Evolutionary conservation across 2,113 vertebrate species (phyloP).

Genomic region (Rhinogobius similis): DNA sequence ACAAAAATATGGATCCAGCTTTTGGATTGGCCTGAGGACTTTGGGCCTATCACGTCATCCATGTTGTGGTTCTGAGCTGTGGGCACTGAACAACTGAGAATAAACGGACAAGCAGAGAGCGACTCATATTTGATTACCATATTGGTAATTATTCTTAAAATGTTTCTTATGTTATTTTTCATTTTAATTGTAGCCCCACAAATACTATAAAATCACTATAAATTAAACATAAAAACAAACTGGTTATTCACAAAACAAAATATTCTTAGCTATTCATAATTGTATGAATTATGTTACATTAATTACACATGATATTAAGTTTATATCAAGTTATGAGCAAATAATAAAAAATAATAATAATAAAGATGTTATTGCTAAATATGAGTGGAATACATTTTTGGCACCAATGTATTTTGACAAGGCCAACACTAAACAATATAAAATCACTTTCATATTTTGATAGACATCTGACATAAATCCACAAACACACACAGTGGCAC

Average conservation of each 20-base stretch:
- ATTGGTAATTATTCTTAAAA: background rate
- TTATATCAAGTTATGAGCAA: background rate
- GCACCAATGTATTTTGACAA: background rate
- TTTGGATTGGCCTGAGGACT: constrained; percentile 60
- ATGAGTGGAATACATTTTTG: background rate
- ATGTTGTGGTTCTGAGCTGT: constrained; percentile 27
- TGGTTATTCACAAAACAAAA: background rate
- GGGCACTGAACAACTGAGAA: constrained; percentile 11
- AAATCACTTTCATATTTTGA: background rate
- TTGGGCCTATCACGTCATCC: constrained; percentile 51
- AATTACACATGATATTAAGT: background rate
- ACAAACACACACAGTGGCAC: background rate
- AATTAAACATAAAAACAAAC: background rate
- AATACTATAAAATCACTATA: background rate
- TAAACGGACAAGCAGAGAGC: background rate
- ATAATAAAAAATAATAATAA: background rate
- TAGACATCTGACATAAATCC: background rate
- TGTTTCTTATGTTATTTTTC: background rate
- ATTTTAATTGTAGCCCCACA: background rate
- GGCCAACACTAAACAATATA: background rate
- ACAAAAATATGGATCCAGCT: constrained; percentile 48
- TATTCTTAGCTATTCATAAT: background rate
- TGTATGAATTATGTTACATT: background rate
- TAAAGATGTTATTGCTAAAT: background rate
- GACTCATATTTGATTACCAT: background rate